Conservation (phyloP, 2,113 vertebrate genomes). For the Chaetodon trifascialis region DNA sequence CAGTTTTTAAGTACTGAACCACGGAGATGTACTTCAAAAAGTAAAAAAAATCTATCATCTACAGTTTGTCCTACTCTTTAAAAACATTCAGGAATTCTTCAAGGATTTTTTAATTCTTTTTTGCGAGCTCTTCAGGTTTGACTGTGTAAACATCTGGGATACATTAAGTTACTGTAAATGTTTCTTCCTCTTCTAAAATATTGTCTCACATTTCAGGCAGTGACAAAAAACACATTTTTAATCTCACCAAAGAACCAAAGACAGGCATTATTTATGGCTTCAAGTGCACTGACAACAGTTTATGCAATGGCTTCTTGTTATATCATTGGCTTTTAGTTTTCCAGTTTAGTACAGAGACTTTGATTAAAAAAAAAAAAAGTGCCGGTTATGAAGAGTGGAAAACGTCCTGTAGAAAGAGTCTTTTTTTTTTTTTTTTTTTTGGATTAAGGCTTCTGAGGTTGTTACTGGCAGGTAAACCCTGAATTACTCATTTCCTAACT, state of each 20-base stretch:
- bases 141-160: conserved; percentile 50
- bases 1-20: conserved; percentile 32
- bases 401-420: conserved; percentile 56
- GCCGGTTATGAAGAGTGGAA: conserved; percentile 44
- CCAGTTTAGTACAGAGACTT: conserved; percentile 30
- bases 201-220: conserved; percentile 49
- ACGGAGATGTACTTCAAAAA: conserved; percentile 19
- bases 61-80: conserved; percentile 36
- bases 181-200: conserved; percentile 12
- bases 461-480: conserved; percentile 54
- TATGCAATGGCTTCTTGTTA: conserved; percentile 15
- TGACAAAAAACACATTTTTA: conserved; percentile 45
- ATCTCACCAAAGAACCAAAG: conserved; percentile 18
- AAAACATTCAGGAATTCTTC: conserved; percentile 29
- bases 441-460: conserved; percentile 78
- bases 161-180: conserved; percentile 1
- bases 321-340: conserved; percentile 33
- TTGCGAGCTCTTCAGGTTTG: conserved; percentile 22
- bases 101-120: neutral
- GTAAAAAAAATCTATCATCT: conserved; percentile 36
- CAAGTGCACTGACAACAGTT: conserved; percentile 29
- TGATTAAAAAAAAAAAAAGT: conserved; percentile 15
- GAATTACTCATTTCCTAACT: conserved; percentile 40
- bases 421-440: conserved; percentile 26
- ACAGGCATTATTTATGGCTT: conserved; percentile 61